Conservation (phyloP, 2,888 invertebrate genomes). For the Lasioglossum malachurum region DNA sequence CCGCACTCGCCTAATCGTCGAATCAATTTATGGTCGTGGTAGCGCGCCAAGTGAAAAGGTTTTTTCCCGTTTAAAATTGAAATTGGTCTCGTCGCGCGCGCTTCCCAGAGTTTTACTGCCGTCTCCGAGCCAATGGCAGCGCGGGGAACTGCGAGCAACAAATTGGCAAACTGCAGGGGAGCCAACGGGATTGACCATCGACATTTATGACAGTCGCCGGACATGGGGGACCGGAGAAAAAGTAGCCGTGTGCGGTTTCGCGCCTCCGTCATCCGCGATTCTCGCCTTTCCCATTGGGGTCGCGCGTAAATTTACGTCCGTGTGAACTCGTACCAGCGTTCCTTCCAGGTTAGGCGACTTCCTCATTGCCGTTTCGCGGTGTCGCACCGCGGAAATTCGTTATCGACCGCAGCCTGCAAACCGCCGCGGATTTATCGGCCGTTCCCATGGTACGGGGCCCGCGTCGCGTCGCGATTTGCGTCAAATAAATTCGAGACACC, state of each 20-base stretch:
- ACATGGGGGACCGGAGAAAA: conserved; percentile 20
- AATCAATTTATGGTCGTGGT: not conserved
- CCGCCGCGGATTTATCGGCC: conserved; percentile 18
- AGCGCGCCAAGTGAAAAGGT: not conserved
- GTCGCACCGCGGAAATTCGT: conserved; percentile 51
- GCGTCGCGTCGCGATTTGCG: conserved; percentile 35
- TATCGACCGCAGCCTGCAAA: conserved; percentile 44
- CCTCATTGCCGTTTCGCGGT: conserved; percentile 64
- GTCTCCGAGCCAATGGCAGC: not conserved
- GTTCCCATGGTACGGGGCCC: conserved; percentile 1
- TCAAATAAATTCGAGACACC: conserved; percentile 36
- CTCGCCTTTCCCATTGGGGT: conserved; percentile 48
- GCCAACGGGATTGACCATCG: conserved; percentile 43
- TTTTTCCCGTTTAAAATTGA: not conserved
- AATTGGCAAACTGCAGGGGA: conserved; percentile 26
- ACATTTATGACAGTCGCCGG: conserved; percentile 51
- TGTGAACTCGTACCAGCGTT: conserved; percentile 39
- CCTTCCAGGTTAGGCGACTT: conserved; percentile 52
- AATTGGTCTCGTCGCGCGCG: not conserved
- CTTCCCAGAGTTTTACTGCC: not conserved
- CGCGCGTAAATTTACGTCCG: conserved; percentile 61
- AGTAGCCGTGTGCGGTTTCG: conserved; percentile 46
- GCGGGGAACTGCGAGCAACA: conserved; percentile 20
- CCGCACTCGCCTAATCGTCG: not conserved
- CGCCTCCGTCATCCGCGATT: conserved; percentile 41